phyloP scores from a whole-genome alignment of 2,888 invertebrate species.

The Dioctria linearis region DNA sequence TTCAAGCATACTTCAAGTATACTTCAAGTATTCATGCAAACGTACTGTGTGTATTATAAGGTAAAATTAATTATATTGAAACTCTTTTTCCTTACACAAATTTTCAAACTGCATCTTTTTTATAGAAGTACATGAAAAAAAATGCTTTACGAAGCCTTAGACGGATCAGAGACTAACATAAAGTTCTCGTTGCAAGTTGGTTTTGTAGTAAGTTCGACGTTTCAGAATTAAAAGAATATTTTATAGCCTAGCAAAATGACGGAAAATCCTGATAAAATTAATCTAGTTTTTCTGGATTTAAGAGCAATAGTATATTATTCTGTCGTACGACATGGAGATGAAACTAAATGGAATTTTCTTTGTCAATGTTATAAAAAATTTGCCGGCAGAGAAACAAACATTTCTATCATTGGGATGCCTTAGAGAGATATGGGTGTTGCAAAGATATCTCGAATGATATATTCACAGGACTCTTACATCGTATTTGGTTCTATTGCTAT shows the following conservation, averaged over 20 bases:
- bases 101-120: too few relatives aligned
- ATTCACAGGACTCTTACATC: constrained; percentile 78
- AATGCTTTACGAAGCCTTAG: too few relatives aligned
- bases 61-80: too few relatives aligned
- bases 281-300: constrained; percentile 81
- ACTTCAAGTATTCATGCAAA: too few relatives aligned
- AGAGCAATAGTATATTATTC: constrained; percentile 82
- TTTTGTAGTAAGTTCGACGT: constrained; percentile 77
- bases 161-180: too few relatives aligned
- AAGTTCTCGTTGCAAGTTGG: constrained; percentile 63
- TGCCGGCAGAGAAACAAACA: constrained; percentile 78
- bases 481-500: constrained; percentile 78
- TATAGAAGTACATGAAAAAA: too few relatives aligned
- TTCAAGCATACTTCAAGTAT: too few relatives aligned
- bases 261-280: constrained; percentile 73
- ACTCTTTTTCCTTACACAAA: too few relatives aligned
- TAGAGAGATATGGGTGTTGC: constrained; percentile 67
- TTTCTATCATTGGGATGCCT: constrained; percentile 82
- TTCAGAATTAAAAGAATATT: constrained; percentile 75
- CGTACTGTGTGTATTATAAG: too few relatives aligned
- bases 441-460: constrained; percentile 78
- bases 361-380: constrained; percentile 77
- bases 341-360: constrained; percentile 82
- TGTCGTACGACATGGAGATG: constrained; percentile 78
- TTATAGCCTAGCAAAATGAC: constrained; percentile 76